These are phyloP conservation scores for Lamellibrachia satsuma DNA, from an alignment of 2,888 invertebrate species.

Conservation along the genomic window DNA sequence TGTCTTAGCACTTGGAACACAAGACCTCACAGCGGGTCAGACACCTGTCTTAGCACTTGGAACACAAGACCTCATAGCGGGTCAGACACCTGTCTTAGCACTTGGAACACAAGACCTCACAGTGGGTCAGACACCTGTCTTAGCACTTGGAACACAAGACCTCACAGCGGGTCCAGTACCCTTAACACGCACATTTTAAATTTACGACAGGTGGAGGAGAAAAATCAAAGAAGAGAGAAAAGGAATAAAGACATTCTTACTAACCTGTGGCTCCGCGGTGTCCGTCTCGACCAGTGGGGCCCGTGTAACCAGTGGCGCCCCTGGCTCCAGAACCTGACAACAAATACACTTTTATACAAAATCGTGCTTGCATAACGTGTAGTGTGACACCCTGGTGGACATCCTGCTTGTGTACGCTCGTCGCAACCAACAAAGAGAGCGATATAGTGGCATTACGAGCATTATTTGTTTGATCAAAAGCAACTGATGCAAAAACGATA, in stretches of 20 bases:
- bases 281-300: conserved; percentile 25
- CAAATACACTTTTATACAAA: neutral
- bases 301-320: conserved; percentile 23
- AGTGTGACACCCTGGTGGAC: neutral
- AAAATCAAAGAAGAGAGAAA: neutral
- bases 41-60: no score
- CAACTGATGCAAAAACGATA: neutral
- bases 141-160: no score
- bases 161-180: no score
- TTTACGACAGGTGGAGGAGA: neutral
- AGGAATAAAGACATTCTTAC: neutral
- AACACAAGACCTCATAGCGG: no score
- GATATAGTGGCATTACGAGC: neutral
- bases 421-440: neutral
- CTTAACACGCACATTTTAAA: neutral
- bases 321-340: conserved; percentile 12
- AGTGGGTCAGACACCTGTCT: no score
- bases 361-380: neutral
- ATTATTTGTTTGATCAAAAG: no score
- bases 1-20: no score
- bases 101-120: no score
- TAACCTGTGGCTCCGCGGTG: conserved; percentile 13
- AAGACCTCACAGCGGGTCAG: no score
- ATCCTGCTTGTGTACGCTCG: neutral
- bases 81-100: no score